Evolutionary conservation across 2,797 vertebrate species (phyloP).

Genomic region (Pachyuromys duprasi): DNA sequence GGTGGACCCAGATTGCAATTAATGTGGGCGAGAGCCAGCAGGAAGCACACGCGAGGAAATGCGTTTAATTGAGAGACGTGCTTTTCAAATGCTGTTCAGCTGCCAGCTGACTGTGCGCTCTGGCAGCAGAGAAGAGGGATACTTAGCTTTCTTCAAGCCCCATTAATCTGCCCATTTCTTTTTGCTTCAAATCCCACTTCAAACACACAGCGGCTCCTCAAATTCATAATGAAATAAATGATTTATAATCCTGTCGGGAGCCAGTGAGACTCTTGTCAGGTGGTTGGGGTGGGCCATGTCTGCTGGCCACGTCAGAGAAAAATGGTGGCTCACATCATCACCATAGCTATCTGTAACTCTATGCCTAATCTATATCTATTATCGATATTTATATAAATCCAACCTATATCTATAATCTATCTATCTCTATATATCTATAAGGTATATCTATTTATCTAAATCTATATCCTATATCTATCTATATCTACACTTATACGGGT

Average conservation of each 20-base stretch:
- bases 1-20: constrained; percentile 12
- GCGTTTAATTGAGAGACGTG: constrained; percentile 28
- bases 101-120: constrained; percentile 5
- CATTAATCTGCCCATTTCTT: constrained; percentile 74
- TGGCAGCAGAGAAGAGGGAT: constrained; percentile 8
- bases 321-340: background rate
- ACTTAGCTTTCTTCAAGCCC: constrained; percentile 70
- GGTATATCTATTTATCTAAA: too few species aligned
- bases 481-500: background rate
- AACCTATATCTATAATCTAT: background rate
- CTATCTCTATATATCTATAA: background rate
- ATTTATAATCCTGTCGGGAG: constrained; percentile 63
- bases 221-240: constrained; percentile 59
- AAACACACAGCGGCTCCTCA: constrained; percentile 62
- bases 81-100: background rate
- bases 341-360: background rate
- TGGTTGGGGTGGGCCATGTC: background rate
- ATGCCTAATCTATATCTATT: too few species aligned
- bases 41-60: background rate
- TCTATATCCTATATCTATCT: background rate
- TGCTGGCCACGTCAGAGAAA: background rate
- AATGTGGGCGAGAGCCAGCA: background rate
- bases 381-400: too few species aligned
- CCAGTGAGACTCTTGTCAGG: background rate
- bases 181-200: constrained; percentile 73